Evolutionary conservation across 2,797 vertebrate species (phyloP).

Genomic region (Eulemur albifrons): DNA sequence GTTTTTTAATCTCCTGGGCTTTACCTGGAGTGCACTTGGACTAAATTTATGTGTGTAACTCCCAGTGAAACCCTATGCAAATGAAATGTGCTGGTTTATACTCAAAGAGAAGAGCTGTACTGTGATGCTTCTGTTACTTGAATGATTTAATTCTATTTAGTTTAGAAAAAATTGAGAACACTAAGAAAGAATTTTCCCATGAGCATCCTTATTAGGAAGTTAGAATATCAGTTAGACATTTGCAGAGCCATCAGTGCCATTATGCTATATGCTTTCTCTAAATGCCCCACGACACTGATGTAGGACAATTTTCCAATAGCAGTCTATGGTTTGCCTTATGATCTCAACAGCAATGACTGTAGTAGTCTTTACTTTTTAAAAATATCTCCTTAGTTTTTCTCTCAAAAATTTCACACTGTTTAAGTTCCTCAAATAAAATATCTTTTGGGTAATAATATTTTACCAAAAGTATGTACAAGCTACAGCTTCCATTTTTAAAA

Average conservation of each 20-base stretch:
- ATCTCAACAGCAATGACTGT: not conserved
- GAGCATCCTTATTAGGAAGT: not conserved
- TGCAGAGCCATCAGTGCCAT: not conserved
- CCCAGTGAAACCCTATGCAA: accelerated
- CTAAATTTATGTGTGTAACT: not conserved
- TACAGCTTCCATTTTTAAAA: not conserved
- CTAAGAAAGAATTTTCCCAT: not conserved
- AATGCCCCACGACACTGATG: not conserved
- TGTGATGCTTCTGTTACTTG: not conserved
- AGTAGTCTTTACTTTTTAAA: not conserved
- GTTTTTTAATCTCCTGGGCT: not conserved
- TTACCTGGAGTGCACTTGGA: not conserved
- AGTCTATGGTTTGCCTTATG: not conserved
- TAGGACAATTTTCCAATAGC: not conserved
- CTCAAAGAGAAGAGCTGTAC: not conserved
- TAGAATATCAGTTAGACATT: not conserved
- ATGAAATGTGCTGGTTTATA: not conserved
- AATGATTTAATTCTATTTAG: not conserved
- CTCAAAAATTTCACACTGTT: not conserved
- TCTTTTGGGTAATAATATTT: not conserved
- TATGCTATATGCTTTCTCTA: accelerated
- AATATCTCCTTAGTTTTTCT: not conserved
- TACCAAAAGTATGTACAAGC: not conserved
- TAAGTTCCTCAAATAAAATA: not conserved
- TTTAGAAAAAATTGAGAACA: not conserved